Base-by-base conservation (phyloP, 2,797 vertebrate genomes). In the Argya squamiceps region DNA sequence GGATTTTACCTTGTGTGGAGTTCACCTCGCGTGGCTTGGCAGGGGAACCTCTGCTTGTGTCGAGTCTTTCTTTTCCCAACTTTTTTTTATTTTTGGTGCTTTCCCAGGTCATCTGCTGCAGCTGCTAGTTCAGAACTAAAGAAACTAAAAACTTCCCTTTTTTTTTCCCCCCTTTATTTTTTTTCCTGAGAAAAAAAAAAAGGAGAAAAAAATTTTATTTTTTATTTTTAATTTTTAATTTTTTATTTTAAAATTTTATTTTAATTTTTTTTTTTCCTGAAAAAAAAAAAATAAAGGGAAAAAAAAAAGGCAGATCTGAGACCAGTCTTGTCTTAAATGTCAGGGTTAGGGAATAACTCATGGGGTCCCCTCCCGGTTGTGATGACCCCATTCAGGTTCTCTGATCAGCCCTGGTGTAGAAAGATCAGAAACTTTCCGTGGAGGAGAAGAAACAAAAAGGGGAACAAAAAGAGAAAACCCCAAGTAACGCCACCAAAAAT, bases 391-490 rank as follows among this genome's bases (percentile, higher is more conserved):
- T n/a, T 50, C 44, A 21, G n/a, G 27, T 82, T 86, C 81, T 65
- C 2, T 1, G 11, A 46, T 37, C 36, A 44, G 41, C 58, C 87
- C 55, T 21, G 39, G 58, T 73, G 12, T 15, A 39, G 30, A 49
- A 21, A 58, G 11, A 27, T 19, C 0, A 2, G 49, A 78, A 77
- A 78, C 2, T 65, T 67, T 34, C 11, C 0, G 1, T 3, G 0
- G 1, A 1, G 0, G 0, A 4, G 8, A 18, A 11, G 19, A 46
- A 41, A 41, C 15, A 26, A 24, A 2, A 12, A 24, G 10, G 5
- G 4, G 3, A 56, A 21, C 1, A 10, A 21, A 22, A 8, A 9
- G 4, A 21, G 1, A 52, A 73, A 63, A 44, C 0, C 26, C 18
- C 26, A 15, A 50, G 10, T 16, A 49, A 21, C 30, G 17, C 6